Evolutionary conservation across 2,888 invertebrate species (phyloP).

Genomic region (Chalcis sispes): DNA sequence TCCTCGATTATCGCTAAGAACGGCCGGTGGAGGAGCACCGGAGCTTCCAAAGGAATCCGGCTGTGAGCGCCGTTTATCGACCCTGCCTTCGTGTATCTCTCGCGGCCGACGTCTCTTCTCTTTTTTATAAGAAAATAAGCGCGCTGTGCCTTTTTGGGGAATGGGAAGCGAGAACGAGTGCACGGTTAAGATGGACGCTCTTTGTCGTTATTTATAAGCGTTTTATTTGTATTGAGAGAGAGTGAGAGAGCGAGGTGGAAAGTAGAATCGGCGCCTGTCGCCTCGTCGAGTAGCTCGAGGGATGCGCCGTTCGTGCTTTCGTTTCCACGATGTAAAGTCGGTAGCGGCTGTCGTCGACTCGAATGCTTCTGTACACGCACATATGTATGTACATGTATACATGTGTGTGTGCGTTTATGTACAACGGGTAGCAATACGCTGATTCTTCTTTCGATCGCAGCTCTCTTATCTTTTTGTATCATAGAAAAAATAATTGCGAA

Average conservation of each 20-base stretch:
- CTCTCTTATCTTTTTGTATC: conserved; percentile 36
- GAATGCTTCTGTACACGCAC: no score
- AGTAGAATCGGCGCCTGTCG: neutral
- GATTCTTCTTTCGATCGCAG: neutral
- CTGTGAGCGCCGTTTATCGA: neutral
- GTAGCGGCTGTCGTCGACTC: no score
- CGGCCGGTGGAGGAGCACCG: neutral
- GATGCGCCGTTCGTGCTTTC: no score
- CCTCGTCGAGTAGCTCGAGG: no score
- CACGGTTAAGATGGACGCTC: conserved; percentile 1
- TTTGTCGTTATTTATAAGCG: neutral
- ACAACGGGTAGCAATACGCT: no score
- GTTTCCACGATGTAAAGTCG: no score
- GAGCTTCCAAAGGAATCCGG: neutral
- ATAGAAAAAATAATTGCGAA: conserved; percentile 23
- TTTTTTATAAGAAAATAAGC: neutral
- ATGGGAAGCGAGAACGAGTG: neutral
- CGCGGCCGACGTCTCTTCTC: neutral
- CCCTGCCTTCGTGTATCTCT: neutral
- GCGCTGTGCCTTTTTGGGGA: neutral
- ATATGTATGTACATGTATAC: neutral
- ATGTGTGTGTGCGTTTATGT: no score
- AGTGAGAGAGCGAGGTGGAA: neutral
- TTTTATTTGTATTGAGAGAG: conserved; percentile 17
- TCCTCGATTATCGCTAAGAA: neutral